Base-by-base conservation (phyloP, 1,140 invertebrate genomes). In the Pseudomyrmex concolor region DNA sequence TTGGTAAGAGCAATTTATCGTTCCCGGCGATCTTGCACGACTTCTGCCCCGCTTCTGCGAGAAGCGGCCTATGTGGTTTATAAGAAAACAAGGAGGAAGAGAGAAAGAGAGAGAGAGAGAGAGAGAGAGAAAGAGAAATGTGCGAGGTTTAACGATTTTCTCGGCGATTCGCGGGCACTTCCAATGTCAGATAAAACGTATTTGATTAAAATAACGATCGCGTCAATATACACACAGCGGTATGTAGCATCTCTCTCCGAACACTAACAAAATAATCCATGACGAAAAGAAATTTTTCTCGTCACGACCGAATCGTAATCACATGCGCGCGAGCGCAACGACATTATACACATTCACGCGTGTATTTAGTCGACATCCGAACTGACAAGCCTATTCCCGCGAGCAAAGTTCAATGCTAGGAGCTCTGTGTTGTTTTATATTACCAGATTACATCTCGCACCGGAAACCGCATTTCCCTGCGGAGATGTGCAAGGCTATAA, bases 1-100 rank as follows among this genome's bases (percentile, higher is more conserved):
- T 89, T 89, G 87, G 87, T 88, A 89, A 88, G 87, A 89, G 60
- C 84, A 86, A 89, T 89, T 89, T 89, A 89, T 89, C 87, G 60
- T 89, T 86, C 64, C 73, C 73, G 71, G 70, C 84, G 84, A 89
- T 89, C 87, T 89, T 80, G 78, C 86, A 86, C 87, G 84, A 89
- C 68, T 89, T 89, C 78, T 88, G 86, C 66, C 34, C 64, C 71
- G 76, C 74, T 78, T 68, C 77, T 85, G 72, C 60, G 22, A 63
- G 59, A 74, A 62, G 80, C 25, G 48, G 60, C 63, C 10, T 22
- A 62, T 51, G 48, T 66, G 71, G 66, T 77, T 88, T 87, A 77
- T 87, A 87, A 62, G 68, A 22, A 63, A 48, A 60, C 54, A 48
- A 12, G 48, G 10, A 63, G 34, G 7, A 34, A 34, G 34, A 34